Conservation (phyloP, 2,797 vertebrate genomes). For the Hippoglossus hippoglossus region DNA sequence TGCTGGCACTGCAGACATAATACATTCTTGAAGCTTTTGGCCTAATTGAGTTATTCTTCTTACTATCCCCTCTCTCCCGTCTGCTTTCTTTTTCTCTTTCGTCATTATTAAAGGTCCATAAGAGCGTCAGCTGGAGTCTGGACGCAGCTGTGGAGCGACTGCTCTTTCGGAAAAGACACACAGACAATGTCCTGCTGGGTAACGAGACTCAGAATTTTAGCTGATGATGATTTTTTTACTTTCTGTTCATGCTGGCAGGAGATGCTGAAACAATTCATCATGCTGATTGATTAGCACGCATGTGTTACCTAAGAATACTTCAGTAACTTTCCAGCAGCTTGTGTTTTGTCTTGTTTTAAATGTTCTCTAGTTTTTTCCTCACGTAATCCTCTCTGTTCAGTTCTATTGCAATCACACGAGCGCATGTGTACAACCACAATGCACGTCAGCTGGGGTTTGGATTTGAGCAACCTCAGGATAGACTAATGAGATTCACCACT, state of each 20-base stretch:
- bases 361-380: neutral
- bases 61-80: conserved; percentile 4
- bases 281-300: neutral
- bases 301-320: neutral
- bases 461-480: neutral
- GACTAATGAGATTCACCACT: conserved; percentile 7
- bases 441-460: neutral
- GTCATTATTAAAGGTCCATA: conserved; percentile 86
- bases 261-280: conserved; percentile 17
- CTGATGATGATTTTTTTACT: conserved; percentile 17
- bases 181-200: conserved; percentile 88
- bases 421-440: neutral
- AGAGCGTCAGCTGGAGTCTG: conserved; percentile 87
- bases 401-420: neutral
- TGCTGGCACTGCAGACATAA: conserved; percentile 15
- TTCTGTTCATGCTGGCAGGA: conserved; percentile 5
- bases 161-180: conserved; percentile 85
- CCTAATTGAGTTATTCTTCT: conserved; percentile 41
- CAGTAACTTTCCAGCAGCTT: neutral
- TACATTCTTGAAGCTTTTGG: conserved; percentile 25
- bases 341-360: neutral
- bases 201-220: conserved; percentile 47
- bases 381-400: neutral
- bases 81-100: conserved; percentile 16
- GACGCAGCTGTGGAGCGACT: conserved; percentile 84